Conservation (phyloP, 2,797 vertebrate genomes). For the Lepus townsendii region DNA sequence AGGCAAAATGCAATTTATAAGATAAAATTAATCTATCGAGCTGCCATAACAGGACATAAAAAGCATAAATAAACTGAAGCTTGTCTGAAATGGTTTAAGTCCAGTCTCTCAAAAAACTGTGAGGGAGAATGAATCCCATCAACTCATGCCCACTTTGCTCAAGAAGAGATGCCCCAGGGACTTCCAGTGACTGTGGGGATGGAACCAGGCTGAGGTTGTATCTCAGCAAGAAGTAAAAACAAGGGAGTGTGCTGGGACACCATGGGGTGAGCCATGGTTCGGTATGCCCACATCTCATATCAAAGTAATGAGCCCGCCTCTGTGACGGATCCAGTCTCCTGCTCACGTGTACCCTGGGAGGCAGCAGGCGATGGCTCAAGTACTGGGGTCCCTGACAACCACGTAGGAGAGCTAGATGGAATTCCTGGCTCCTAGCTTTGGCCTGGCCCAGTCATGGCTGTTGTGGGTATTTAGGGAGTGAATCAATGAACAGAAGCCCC, state of each 20-base stretch:
- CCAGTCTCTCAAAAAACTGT: slow-evolving; percentile 70
- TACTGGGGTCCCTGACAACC: too few species aligned
- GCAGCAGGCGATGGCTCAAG: too few species aligned
- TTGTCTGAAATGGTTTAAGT: slow-evolving; percentile 68
- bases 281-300: too few species aligned
- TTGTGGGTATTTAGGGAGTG: too few species aligned
- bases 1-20: slow-evolving; percentile 81
- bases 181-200: neutral
- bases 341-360: too few species aligned
- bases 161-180: neutral
- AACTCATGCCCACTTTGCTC: slow-evolving; percentile 9
- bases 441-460: too few species aligned
- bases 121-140: slow-evolving; percentile 75
- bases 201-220: neutral
- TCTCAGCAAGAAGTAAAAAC: neutral
- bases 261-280: too few species aligned
- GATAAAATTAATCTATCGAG: slow-evolving; percentile 79
- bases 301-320: too few species aligned
- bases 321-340: too few species aligned
- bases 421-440: too few species aligned
- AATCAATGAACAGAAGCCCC: too few species aligned
- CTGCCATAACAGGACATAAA: slow-evolving; percentile 78
- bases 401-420: too few species aligned
- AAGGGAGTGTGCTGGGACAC: neutral
- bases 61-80: slow-evolving; percentile 78